A percentile compares a stretch with the other conserved stretches of the same genome.
These are phyloP conservation scores for Heliocidaris tuberculata DNA, from an alignment of 35 echinoderm and acorn worm species.

Conservation along the genomic window DNA sequence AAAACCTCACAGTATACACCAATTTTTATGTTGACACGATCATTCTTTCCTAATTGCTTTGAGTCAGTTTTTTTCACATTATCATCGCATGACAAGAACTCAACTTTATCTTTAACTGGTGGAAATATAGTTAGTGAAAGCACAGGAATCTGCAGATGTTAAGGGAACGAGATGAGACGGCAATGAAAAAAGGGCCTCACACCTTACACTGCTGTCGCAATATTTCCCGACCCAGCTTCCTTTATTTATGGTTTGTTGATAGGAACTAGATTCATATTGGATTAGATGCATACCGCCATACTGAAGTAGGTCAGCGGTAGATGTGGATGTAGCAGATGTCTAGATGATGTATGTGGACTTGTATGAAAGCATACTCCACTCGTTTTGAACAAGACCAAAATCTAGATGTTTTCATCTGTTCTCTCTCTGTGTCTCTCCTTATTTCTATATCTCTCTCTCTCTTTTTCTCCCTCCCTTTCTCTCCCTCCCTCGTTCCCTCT, in stretches of 20 bases:
- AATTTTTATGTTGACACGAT: too few relatives aligned
- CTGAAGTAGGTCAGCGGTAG: not conserved
- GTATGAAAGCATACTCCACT: too few relatives aligned
- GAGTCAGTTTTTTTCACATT: too few relatives aligned
- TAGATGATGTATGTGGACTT: not conserved
- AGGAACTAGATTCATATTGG: slow-evolving; percentile 1
- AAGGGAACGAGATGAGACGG: not conserved
- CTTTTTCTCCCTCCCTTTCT: not conserved
- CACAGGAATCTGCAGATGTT: not conserved
- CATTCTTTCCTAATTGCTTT: too few relatives aligned
- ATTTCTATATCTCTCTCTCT: not conserved
- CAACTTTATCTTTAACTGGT: not conserved
- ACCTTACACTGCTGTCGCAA: not conserved
- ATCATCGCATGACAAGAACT: too few relatives aligned
- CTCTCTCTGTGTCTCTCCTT: not conserved
- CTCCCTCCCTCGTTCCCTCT: not conserved
- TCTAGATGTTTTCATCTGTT: not conserved
- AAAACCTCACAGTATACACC: too few relatives aligned
- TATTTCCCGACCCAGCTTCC: not conserved
- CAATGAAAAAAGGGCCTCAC: not conserved
- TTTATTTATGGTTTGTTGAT: not conserved
- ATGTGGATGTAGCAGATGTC: not conserved
- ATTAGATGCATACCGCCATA: not conserved
- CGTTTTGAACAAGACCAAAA: not conserved
- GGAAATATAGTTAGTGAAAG: not conserved